Conservation (phyloP, 2,113 vertebrate species). For the Gnathonemus echidnorhynchus region DNA sequence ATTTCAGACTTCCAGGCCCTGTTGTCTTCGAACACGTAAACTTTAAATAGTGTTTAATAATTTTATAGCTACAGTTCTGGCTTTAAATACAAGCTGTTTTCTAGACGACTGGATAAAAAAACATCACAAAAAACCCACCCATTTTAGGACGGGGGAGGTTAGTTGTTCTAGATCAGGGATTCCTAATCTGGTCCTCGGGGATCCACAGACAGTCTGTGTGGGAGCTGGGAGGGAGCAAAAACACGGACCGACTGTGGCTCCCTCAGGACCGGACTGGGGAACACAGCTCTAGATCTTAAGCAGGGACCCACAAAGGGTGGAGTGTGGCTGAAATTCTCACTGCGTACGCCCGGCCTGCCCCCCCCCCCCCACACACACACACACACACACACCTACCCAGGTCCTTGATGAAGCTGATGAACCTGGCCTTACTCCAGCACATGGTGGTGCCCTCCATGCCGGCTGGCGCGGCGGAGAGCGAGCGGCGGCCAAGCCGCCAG, state of each 20-base stretch:
- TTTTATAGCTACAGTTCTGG: background rate
- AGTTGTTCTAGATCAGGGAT: background rate
- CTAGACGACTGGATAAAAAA: background rate
- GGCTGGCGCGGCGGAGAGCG: constrained; percentile 27
- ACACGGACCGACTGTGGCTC: background rate
- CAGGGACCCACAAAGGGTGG: background rate
- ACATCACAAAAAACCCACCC: background rate
- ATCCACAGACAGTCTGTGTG: background rate
- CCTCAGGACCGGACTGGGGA: background rate
- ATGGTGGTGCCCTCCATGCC: constrained; percentile 79
- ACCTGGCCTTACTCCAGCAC: constrained; percentile 86
- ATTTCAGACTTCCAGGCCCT: background rate
- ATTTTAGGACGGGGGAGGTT: background rate
- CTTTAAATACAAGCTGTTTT: background rate
- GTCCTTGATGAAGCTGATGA: constrained; percentile 89
- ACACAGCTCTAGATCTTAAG: background rate
- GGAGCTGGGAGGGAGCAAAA: background rate
- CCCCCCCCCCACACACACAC: constrained; percentile 46
- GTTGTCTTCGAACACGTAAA: background rate
- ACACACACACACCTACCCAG: constrained; percentile 78
- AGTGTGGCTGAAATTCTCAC: constrained; percentile 3
- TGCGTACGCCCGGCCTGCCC: constrained; percentile 30
- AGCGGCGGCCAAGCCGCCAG: constrained; percentile 32
- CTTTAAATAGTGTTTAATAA: background rate
- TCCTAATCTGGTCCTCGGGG: background rate